Evolutionary conservation across 2,113 vertebrate species (phyloP).

Genomic region (Acanthisitta chloris): DNA sequence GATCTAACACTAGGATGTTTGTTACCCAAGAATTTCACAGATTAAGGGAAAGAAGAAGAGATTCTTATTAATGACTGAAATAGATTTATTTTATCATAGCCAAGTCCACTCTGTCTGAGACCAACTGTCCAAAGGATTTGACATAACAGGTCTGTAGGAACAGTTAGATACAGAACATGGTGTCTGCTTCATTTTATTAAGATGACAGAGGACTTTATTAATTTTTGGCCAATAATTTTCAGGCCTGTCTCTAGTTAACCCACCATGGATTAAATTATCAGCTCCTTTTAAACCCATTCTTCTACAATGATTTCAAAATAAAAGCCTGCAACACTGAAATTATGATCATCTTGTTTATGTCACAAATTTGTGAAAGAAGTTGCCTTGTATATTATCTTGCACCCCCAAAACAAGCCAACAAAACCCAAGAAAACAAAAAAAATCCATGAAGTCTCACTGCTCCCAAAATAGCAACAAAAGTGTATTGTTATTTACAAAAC

Average conservation of each 20-base stretch:
- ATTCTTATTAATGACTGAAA: not conserved
- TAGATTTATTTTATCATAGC: not conserved
- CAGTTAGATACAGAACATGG: fast-evolving
- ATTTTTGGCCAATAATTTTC: not conserved
- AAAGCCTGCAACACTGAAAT: not conserved
- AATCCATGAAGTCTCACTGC: not conserved
- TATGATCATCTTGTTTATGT: not conserved
- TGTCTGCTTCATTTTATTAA: not conserved
- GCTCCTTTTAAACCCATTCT: not conserved
- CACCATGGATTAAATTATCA: not conserved
- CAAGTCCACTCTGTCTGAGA: not conserved
- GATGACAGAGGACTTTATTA: not conserved
- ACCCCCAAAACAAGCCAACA: not conserved
- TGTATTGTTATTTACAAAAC: not conserved
- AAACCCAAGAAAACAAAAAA: not conserved
- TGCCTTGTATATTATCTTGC: not conserved
- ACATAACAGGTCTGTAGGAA: not conserved
- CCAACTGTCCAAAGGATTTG: not conserved
- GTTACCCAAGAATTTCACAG: not conserved
- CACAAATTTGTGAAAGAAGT: not conserved
- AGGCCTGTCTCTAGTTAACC: not conserved
- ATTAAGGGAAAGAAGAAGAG: not conserved
- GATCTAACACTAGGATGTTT: not conserved
- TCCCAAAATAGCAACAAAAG: not conserved
- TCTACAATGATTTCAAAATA: not conserved